Evolutionary conservation across 2,888 invertebrate species (phyloP).

Genomic region (Cordilura impudica): DNA sequence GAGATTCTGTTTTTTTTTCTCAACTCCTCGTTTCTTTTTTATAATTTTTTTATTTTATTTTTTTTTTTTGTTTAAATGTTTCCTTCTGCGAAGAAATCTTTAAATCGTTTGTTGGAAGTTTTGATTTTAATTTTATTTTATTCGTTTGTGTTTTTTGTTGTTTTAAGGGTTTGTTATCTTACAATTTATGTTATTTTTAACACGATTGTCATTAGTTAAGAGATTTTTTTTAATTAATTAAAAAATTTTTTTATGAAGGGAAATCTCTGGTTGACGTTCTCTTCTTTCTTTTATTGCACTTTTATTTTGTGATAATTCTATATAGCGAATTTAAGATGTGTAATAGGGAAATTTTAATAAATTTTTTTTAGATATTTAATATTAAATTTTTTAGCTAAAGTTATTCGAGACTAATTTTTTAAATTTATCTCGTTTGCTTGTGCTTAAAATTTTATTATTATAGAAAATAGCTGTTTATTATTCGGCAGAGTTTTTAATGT

Average conservation of each 20-base stretch:
- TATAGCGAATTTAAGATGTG: conserved; percentile 25
- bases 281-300: conserved; percentile 4
- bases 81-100: background rate
- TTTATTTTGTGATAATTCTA: background rate
- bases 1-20: conserved; percentile 42
- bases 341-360: background rate
- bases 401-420: too few species aligned
- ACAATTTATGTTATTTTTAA: conserved; percentile 60
- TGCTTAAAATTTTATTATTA: too few species aligned
- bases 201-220: conserved; percentile 59
- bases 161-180: conserved; percentile 41
- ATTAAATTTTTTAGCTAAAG: background rate
- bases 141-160: background rate
- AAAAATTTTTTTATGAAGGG: conserved; percentile 5
- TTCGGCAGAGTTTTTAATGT: too few species aligned
- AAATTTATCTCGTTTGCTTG: too few species aligned
- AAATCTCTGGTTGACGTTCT: background rate
- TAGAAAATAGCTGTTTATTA: too few species aligned
- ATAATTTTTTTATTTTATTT: conserved; percentile 1
- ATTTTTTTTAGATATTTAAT: background rate
- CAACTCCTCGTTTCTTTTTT: conserved; percentile 18
- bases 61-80: conserved; percentile 13
- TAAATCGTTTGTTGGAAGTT: conserved; percentile 39
- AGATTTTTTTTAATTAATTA: conserved; percentile 60
- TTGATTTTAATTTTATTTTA: conserved; percentile 25